phyloP scores from a whole-genome alignment of 2,113 vertebrate genomes.

The Vulpes vulpes region DNA sequence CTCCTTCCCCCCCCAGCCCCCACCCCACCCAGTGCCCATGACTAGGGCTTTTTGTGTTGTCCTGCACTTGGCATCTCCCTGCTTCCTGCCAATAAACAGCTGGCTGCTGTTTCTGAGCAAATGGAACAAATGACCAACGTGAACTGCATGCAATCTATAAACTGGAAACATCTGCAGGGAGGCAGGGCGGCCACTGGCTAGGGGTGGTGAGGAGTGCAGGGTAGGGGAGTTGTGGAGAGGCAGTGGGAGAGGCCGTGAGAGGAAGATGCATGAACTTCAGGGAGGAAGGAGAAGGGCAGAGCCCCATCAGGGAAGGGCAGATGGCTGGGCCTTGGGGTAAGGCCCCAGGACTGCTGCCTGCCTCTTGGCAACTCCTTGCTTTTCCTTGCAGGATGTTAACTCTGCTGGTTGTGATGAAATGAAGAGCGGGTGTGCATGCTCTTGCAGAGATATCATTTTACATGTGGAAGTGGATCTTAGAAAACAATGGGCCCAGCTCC shows the following conservation, averaged over 20 bases:
- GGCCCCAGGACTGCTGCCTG: too few relatives aligned
- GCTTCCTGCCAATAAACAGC: slow-evolving; percentile 76
- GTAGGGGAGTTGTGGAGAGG: background rate
- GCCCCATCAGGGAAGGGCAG: background rate
- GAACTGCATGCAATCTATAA: slow-evolving; percentile 49
- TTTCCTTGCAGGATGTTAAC: too few relatives aligned
- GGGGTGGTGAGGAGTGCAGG: background rate
- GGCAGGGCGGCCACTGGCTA: background rate
- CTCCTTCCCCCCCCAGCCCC: background rate
- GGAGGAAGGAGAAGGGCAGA: background rate
- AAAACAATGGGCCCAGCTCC: background rate
- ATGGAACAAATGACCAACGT: slow-evolving; percentile 72
- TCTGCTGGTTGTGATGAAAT: background rate
- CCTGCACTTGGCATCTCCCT: slow-evolving; percentile 62
- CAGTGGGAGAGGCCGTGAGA: background rate
- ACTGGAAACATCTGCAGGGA: slow-evolving; percentile 69
- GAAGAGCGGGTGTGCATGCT: background rate
- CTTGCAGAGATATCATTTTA: background rate
- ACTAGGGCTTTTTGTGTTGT: slow-evolving; percentile 79
- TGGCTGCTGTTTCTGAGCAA: slow-evolving; percentile 77
- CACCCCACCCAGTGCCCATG: slow-evolving; percentile 47
- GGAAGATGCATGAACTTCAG: background rate
- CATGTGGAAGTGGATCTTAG: background rate
- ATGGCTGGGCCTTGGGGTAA: background rate
- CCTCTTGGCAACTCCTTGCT: accelerated